A percentile compares a stretch with the other conserved stretches of the same genome.
Conservation (phyloP, 2,888 invertebrate genomes). For the Amblyjoppa proteus region DNA sequence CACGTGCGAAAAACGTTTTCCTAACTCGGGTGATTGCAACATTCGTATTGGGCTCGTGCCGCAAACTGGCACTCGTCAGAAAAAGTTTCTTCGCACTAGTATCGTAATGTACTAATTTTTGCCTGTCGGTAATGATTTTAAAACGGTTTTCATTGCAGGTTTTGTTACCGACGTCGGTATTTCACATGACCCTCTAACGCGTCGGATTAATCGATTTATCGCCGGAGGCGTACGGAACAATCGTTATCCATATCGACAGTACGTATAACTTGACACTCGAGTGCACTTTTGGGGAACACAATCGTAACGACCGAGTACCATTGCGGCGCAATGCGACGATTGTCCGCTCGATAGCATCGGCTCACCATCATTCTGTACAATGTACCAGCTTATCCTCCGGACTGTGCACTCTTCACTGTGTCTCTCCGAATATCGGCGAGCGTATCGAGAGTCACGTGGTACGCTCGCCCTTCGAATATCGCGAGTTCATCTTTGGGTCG, state of each 20-base stretch:
- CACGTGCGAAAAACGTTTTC: too few relatives aligned
- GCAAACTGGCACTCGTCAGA: too few relatives aligned
- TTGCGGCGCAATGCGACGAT: background rate
- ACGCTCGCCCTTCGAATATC: background rate
- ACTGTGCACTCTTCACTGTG: background rate
- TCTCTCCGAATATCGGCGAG: background rate
- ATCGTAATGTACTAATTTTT: too few relatives aligned
- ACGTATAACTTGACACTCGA: background rate
- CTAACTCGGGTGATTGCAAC: too few relatives aligned
- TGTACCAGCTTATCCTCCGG: background rate
- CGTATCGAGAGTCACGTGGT: background rate
- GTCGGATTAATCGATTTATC: conserved; percentile 21
- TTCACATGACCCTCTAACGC: too few relatives aligned
- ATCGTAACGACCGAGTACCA: background rate
- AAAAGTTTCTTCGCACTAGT: too few relatives aligned
- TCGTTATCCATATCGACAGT: background rate
- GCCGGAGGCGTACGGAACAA: conserved; percentile 4
- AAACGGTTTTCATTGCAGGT: too few relatives aligned
- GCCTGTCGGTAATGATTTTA: too few relatives aligned
- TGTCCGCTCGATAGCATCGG: background rate
- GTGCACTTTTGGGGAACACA: background rate
- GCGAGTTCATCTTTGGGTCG: background rate
- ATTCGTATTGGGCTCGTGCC: too few relatives aligned
- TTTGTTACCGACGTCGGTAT: too few relatives aligned
- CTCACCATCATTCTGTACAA: background rate